Conservation (phyloP, 1,140 invertebrate species). For the Bombus cullumanus region DNA sequence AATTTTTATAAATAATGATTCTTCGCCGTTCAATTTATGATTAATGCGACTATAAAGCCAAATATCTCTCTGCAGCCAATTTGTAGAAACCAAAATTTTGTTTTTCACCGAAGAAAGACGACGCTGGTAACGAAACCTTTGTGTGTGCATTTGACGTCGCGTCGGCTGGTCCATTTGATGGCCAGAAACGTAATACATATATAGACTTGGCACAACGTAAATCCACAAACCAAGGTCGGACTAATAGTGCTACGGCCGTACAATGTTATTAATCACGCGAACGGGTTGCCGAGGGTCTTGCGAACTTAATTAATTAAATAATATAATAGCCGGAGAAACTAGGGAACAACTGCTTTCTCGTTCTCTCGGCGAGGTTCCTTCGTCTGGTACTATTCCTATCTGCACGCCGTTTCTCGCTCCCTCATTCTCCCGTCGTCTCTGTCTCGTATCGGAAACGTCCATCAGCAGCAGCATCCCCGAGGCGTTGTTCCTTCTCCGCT, state of each 20-base stretch:
- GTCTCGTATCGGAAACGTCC: constrained; percentile 79
- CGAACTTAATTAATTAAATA: constrained; percentile 81
- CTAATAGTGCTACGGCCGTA: constrained; percentile 65
- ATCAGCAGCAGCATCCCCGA: constrained; percentile 77
- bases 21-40: background rate
- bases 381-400: constrained; percentile 42
- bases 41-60: background rate
- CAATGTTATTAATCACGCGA: constrained; percentile 77
- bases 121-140: constrained; percentile 37
- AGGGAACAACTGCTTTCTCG: constrained; percentile 59
- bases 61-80: background rate
- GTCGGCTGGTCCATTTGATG: constrained; percentile 48
- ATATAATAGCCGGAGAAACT: constrained; percentile 75
- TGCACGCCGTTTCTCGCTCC: constrained; percentile 20
- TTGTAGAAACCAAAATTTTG: background rate
- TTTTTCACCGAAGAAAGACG: background rate
- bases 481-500: constrained; percentile 76
- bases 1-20: background rate
- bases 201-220: constrained; percentile 60
- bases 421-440: constrained; percentile 38
- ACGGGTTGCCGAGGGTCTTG: constrained; percentile 71
- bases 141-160: constrained; percentile 53
- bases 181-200: constrained; percentile 58
- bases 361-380: constrained; percentile 22
- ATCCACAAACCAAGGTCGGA: constrained; percentile 66